phyloP scores from a whole-genome alignment of 2,888 invertebrate genomes.

The Nomada fucata region DNA sequence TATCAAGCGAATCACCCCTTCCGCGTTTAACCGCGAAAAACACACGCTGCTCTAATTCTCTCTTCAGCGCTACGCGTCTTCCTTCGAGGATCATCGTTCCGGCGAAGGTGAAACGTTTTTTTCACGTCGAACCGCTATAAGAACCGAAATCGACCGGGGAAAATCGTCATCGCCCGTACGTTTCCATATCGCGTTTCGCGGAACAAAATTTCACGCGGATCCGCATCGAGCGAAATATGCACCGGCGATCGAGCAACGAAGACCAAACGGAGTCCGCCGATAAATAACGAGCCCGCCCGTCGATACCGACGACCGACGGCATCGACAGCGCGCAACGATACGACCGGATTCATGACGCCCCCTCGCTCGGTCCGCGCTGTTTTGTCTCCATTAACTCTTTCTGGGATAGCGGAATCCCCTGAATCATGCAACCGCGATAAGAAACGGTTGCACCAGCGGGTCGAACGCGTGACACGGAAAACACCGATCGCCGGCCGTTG shows the following conservation, averaged over 20 bases:
- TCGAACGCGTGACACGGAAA: conserved; percentile 66
- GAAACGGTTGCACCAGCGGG: not conserved
- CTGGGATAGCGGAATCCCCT: not conserved
- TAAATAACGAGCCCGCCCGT: not conserved
- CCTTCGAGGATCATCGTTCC: not conserved
- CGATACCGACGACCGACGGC: conserved; percentile 13
- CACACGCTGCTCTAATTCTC: not conserved
- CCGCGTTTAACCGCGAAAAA: not conserved
- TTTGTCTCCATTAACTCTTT: conserved; percentile 25
- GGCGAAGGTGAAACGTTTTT: not conserved
- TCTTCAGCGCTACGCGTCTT: not conserved
- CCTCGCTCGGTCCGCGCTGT: not conserved
- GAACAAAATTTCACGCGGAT: no score
- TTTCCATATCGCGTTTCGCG: no score
- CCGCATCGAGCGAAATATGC: not conserved
- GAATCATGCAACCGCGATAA: conserved; percentile 1
- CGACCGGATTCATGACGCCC: conserved; percentile 18
- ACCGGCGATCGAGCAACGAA: not conserved
- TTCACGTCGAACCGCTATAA: not conserved
- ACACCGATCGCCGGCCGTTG: conserved; percentile 57
- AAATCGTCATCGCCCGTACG: no score
- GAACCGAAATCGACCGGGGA: not conserved
- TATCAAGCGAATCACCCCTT: not conserved
- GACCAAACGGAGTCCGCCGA: not conserved
- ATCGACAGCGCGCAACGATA: conserved; percentile 28